phyloP scores from a whole-genome alignment of 2,888 invertebrate species.

The Branchipolynoe longqiensis region DNA sequence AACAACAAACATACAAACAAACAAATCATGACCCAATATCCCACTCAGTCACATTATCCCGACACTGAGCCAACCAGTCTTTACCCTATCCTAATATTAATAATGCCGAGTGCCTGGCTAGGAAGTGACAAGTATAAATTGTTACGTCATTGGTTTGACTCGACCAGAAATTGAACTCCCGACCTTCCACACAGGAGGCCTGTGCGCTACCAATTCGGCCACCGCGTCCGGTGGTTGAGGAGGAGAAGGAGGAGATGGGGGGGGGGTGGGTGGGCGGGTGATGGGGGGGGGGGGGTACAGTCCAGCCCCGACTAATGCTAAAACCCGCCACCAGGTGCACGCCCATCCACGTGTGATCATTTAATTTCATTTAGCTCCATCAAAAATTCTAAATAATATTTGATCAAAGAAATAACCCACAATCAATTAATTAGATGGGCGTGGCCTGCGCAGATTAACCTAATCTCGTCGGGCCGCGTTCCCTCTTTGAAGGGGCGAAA shows the following conservation, averaged over 20 bases:
- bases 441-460: neutral
- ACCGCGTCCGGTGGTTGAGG: too few species aligned
- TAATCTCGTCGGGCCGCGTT: conserved; percentile 8
- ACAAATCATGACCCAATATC: too few species aligned
- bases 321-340: conserved; percentile 5
- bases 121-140: too few species aligned
- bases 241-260: neutral
- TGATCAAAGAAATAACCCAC: conserved; percentile 47
- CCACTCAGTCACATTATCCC: too few species aligned
- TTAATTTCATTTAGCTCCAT: conserved; percentile 35
- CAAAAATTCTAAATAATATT: conserved; percentile 48
- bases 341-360: conserved; percentile 12
- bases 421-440: conserved; percentile 33
- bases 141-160: too few species aligned
- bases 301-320: neutral
- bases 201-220: too few species aligned
- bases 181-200: too few species aligned
- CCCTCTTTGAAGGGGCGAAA: neutral
- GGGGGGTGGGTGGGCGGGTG: neutral
- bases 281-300: neutral
- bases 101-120: too few species aligned
- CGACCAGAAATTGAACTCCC: too few species aligned
- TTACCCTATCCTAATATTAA: too few species aligned
- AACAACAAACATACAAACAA: too few species aligned
- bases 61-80: too few species aligned